Conservation (phyloP, 2,888 invertebrate genomes). For the Furcula furcula region DNA sequence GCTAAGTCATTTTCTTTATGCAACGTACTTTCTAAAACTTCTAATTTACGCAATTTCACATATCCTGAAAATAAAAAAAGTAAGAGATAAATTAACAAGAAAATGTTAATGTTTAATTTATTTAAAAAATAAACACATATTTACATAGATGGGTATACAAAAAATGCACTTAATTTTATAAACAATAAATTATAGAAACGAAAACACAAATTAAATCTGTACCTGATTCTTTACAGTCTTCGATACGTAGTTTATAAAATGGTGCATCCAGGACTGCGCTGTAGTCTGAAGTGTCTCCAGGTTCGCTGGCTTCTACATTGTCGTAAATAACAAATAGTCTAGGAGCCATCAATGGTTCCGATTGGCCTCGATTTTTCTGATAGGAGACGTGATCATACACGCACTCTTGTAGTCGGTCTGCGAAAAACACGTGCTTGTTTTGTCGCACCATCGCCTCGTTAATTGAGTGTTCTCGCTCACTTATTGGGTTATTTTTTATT, state of each 20-base stretch:
- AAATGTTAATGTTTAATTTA: too few species aligned
- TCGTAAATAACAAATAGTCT: slow-evolving; percentile 87
- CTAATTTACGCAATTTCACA: slow-evolving; percentile 78
- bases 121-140: too few species aligned
- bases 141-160: too few species aligned
- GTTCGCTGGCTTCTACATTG: slow-evolving; percentile 86
- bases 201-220: too few species aligned
- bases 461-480: slow-evolving; percentile 69
- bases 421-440: slow-evolving; percentile 84
- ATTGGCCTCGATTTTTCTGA: slow-evolving; percentile 45
- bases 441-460: slow-evolving; percentile 79
- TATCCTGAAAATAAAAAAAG: slow-evolving; percentile 71
- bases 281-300: slow-evolving; percentile 82
- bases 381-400: slow-evolving; percentile 84
- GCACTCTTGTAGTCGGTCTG: slow-evolving; percentile 86
- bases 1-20: slow-evolving; percentile 48
- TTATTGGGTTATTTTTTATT: slow-evolving; percentile 72
- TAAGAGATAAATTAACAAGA: too few species aligned
- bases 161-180: too few species aligned
- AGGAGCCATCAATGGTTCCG: slow-evolving; percentile 83
- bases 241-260: slow-evolving; percentile 83
- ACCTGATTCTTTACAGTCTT: slow-evolving; percentile 76
- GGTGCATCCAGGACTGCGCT: slow-evolving; percentile 82
- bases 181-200: too few species aligned
- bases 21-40: slow-evolving; percentile 68